These are phyloP conservation scores for Nanger granti DNA, from an alignment of 2,113 vertebrate genomes.

Conservation along the genomic window DNA sequence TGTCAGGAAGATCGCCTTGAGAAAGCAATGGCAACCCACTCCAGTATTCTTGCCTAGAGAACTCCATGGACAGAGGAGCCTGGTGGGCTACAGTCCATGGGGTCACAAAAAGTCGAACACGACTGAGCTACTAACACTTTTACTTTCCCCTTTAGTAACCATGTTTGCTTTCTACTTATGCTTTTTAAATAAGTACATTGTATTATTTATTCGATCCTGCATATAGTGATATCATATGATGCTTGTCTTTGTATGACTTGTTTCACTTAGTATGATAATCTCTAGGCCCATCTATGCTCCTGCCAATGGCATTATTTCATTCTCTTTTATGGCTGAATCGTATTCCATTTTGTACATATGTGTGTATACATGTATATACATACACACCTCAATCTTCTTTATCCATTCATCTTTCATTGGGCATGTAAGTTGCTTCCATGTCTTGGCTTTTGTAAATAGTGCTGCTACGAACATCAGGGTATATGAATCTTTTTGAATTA, in stretches of 20 bases:
- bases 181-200: not conserved
- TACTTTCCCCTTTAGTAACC: not conserved
- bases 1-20: not conserved
- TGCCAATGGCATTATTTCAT: not conserved
- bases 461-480: not conserved
- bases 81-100: not conserved
- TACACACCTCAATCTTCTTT: not conserved
- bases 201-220: not conserved
- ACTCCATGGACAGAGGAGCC: not conserved
- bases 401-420: not conserved
- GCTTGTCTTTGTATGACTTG: not conserved
- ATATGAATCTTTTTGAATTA: not conserved
- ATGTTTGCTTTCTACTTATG: not conserved
- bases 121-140: not conserved
- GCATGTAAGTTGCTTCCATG: not conserved
- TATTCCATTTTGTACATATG: not conserved
- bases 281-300: not conserved
- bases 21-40: not conserved
- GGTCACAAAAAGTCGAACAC: fast-evolving
- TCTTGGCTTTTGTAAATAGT: not conserved
- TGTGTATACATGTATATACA: not conserved
- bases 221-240: not conserved
- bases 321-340: not conserved
- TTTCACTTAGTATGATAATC: not conserved
- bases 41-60: not conserved